Percentiles rank a stretch among this genome's conserved stretches.
Conservation (phyloP, 2,113 vertebrate genomes). For the Pelusios castaneus region DNA sequence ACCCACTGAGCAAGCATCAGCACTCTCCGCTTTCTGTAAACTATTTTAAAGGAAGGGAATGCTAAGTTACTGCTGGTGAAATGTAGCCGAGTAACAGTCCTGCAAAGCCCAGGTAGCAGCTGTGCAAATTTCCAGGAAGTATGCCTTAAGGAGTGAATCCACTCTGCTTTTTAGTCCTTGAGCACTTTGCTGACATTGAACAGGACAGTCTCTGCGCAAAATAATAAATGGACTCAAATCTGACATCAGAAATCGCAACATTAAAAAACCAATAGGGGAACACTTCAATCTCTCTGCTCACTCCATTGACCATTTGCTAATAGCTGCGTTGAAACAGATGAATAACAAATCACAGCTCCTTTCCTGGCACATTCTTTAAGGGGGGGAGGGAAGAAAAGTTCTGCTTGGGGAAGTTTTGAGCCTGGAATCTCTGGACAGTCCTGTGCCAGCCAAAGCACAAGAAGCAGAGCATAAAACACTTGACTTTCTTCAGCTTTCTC, state of each 20-base stretch:
- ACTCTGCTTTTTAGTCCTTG: neutral
- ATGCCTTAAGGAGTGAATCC: neutral
- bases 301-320: too few species aligned
- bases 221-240: too few species aligned
- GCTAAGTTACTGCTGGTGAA: neutral
- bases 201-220: too few species aligned
- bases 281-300: too few species aligned
- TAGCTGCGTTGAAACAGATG: too few species aligned
- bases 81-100: accelerated
- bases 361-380: neutral
- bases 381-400: neutral
- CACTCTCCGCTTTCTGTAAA: neutral
- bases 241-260: too few species aligned
- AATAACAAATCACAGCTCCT: too few species aligned
- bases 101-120: neutral
- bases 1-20: neutral
- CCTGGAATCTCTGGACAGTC: neutral
- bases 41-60: neutral
- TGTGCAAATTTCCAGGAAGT: neutral
- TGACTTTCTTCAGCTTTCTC: neutral
- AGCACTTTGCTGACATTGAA: neutral
- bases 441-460: neutral
- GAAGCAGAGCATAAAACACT: neutral
- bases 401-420: neutral
- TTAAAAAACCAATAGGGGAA: too few species aligned